phyloP scores from a whole-genome alignment of 2,797 vertebrate species.

The Simalia tracyae region DNA sequence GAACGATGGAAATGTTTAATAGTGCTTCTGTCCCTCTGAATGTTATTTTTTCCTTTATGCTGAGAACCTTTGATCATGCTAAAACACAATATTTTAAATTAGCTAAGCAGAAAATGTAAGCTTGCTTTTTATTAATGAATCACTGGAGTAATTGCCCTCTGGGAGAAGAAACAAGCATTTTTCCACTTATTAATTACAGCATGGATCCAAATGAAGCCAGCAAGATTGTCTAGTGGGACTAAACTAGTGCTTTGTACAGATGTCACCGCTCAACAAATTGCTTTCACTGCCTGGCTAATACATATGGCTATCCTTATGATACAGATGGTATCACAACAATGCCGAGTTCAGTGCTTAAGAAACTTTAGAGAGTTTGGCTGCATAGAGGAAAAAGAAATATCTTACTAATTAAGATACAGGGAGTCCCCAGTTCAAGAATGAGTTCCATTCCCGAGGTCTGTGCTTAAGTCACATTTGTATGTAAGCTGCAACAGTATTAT shows the following conservation, averaged over 20 bases:
- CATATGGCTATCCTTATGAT: slow-evolving; percentile 34
- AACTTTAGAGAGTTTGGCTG: not conserved
- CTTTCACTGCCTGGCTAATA: slow-evolving; percentile 48
- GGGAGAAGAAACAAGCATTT: slow-evolving; percentile 60
- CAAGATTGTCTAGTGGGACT: slow-evolving; percentile 50
- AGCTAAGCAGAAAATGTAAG: slow-evolving; percentile 48
- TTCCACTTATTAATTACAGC: slow-evolving; percentile 54
- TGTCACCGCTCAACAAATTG: slow-evolving; percentile 8
- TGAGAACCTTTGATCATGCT: slow-evolving; percentile 12
- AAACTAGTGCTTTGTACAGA: slow-evolving; percentile 32
- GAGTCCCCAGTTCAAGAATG: too few species aligned
- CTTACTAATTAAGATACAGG: not conserved
- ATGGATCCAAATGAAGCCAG: slow-evolving; percentile 51
- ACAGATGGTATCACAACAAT: not conserved
- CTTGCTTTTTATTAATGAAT: slow-evolving; percentile 54
- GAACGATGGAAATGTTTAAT: not conserved
- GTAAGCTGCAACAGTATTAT: too few species aligned
- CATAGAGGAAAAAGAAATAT: not conserved
- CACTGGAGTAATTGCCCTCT: slow-evolving; percentile 61
- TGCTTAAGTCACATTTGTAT: too few species aligned
- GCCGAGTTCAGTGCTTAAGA: not conserved
- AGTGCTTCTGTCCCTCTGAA: not conserved
- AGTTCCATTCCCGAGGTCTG: too few species aligned
- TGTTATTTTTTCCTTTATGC: not conserved
- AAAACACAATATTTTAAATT: slow-evolving; percentile 23